Evolutionary conservation across 1,140 invertebrate genomes (phyloP).

Genomic region (Potamilus streckersoni): DNA sequence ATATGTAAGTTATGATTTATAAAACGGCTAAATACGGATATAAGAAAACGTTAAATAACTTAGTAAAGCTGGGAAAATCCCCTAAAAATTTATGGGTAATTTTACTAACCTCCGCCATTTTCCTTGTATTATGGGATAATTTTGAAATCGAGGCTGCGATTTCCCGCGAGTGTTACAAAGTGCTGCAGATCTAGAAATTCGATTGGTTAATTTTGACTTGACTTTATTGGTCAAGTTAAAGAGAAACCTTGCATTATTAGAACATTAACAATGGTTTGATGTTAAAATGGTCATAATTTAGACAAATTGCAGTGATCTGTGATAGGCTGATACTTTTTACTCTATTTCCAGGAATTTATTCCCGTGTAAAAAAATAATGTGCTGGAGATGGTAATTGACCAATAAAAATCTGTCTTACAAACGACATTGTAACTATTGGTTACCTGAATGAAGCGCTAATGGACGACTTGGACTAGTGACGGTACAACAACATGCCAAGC

Average conservation of each 20-base stretch:
- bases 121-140: constrained; percentile 55
- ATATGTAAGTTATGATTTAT: neutral
- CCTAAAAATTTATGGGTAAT: constrained; percentile 23
- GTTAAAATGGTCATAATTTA: no score
- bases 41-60: no score
- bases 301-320: no score
- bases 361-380: no score
- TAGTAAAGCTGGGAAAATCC: constrained; percentile 32
- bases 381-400: neutral
- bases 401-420: constrained; percentile 30
- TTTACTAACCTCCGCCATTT: constrained; percentile 63
- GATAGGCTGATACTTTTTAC: no score
- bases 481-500: no score
- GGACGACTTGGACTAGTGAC: no score
- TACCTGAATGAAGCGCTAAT: constrained; percentile 19
- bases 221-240: no score
- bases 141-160: constrained; percentile 56
- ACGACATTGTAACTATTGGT: constrained; percentile 23
- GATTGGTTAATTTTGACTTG: constrained; percentile 9
- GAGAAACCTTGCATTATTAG: no score
- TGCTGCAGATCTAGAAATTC: constrained; percentile 6
- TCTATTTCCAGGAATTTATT: no score
- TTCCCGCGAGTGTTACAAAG: constrained; percentile 18
- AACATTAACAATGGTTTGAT: no score
- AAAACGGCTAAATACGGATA: constrained; percentile 20